Percentiles rank a stretch among this genome's conserved stretches.
Evolutionary conservation across 2,888 invertebrate genomes (phyloP).

Genomic region (Muschampia plurimacula): DNA sequence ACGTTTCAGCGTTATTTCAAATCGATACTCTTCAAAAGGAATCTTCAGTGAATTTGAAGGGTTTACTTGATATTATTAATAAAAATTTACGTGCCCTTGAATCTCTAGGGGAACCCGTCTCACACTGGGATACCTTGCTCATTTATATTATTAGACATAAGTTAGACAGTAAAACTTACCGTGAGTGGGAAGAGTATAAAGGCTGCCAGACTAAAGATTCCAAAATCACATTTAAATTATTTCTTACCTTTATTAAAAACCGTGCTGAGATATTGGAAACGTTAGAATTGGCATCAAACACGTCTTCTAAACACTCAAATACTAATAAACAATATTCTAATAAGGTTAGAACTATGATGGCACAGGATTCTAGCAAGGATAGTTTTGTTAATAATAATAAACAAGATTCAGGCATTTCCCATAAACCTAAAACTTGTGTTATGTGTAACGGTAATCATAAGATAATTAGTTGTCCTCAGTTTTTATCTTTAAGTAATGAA

Average conservation of each 20-base stretch:
- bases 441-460: constrained; percentile 15
- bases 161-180: constrained; percentile 22
- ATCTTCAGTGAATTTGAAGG: not conserved
- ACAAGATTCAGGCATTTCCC: not conserved
- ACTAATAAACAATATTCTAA: not conserved
- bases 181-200: constrained; percentile 29
- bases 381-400: not conserved
- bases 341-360: constrained; percentile 1
- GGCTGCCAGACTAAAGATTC: not conserved
- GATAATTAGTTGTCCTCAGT: constrained; percentile 12
- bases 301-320: not conserved
- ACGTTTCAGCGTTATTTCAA: constrained; percentile 10
- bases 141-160: constrained; percentile 28
- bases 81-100: constrained; percentile 20
- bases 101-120: constrained; percentile 20
- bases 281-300: not conserved
- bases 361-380: not conserved
- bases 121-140: constrained; percentile 31
- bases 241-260: constrained; percentile 12
- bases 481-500: constrained; percentile 19
- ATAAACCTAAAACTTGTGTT: not conserved
- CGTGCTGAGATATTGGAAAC: constrained; percentile 14
- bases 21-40: constrained; percentile 1
- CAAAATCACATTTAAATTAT: not conserved
- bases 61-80: not conserved